Evolutionary conservation across 2,888 invertebrate genomes (phyloP), one percentile per base, ranked within the genome.

Genomic region (Melanchra persicariae): DNA sequence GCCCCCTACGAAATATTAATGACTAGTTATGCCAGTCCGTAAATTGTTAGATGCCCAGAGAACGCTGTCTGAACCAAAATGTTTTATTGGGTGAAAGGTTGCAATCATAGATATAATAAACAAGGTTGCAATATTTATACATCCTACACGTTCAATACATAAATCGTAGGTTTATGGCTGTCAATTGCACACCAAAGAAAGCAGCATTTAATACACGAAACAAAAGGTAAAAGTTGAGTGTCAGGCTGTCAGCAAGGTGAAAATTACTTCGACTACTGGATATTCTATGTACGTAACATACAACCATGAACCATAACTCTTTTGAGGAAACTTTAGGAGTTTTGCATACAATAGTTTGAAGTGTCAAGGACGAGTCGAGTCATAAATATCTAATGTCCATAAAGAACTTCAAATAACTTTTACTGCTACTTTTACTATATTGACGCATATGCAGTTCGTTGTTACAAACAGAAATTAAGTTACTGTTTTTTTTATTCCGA

Each of bases 291-390:
- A 45, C 60, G 66, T 64, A 63, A 61, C 54, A 19, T 64, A 30
- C 51, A 55, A 62, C 17, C 34, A 52, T 63, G 52, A 55, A 62
- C 17, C 34, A 52, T 63, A 57, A 64, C 30, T 76, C 43, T 58
- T 67, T 70, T 70, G 45, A 47, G 49, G 45, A 79, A 80, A 71
- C 60, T 5, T 34, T 15, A 26, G 15, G 15, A 66, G 1, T 34
- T 76, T 81, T 73, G 55, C 77, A 81, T 72, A 79, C 81, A 80
- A 79, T 81, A 65, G 68, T 34, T 40, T 10, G 24, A 52, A 67
- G 57, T 76, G 67, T 71, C 67, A 79, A 79, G 76, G 76, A 61
- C 66, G 43, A 9, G 24, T 45, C 55, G n/a, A 19, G 52, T 67
- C 52, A 43, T 22, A 64, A 57, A 79, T 74, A 77, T 34, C 19